Evolutionary conservation across 2,888 invertebrate species (phyloP).

Genomic region (Cryptus armator): DNA sequence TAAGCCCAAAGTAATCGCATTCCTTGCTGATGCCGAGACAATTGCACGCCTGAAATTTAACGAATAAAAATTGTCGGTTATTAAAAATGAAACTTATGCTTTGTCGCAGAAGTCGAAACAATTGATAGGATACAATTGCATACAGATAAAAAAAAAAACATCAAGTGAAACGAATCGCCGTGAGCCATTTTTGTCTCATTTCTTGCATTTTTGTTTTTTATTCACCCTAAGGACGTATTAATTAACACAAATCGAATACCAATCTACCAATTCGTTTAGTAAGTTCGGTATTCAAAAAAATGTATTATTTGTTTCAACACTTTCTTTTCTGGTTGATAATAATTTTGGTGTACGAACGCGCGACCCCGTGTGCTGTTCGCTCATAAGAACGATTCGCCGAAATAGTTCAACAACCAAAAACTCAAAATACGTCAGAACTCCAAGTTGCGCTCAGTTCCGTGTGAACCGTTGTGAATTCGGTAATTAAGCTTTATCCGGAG

Average conservation of each 20-base stretch:
- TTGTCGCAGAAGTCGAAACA: background rate
- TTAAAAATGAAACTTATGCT: background rate
- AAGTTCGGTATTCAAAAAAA: too few relatives aligned
- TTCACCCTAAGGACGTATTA: too few relatives aligned
- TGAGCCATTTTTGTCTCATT: too few relatives aligned
- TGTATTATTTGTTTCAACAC: too few relatives aligned
- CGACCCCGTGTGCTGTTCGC: background rate
- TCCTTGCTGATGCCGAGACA: constrained; percentile 93
- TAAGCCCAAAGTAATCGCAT: constrained; percentile 95
- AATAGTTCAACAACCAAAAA: background rate
- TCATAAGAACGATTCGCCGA: background rate
- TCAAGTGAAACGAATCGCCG: too few relatives aligned
- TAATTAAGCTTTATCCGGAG: constrained; percentile 56
- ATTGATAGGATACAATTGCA: background rate
- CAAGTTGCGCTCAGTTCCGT: constrained; percentile 27
- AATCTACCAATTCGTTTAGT: too few relatives aligned
- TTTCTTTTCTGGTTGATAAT: too few relatives aligned
- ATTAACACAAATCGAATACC: too few relatives aligned
- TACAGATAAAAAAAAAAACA: too few relatives aligned
- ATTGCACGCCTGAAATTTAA: constrained; percentile 90
- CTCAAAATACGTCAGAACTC: constrained; percentile 18
- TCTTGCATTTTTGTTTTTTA: too few relatives aligned
- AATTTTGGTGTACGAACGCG: background rate
- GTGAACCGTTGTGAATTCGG: constrained; percentile 6
- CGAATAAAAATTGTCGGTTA: background rate